Conservation (phyloP, 2,113 vertebrate genomes). For the Callospermophilus lateralis region DNA sequence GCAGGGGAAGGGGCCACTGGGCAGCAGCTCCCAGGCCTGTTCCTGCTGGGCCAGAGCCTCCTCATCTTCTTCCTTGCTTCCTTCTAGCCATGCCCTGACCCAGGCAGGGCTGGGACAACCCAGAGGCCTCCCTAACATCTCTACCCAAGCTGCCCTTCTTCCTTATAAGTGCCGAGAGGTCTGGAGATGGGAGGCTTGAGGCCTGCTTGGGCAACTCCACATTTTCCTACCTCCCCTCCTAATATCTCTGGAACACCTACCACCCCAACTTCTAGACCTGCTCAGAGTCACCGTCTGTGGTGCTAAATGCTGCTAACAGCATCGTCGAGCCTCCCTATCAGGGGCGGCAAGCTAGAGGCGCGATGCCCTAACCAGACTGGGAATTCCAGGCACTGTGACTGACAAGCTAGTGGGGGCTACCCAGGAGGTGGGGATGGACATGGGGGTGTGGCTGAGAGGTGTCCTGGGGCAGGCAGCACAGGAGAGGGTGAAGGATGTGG, state of each 20-base stretch:
- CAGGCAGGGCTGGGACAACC: neutral
- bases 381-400: neutral
- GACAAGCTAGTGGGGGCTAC: neutral
- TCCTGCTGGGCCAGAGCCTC: constrained; percentile 67
- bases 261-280: neutral
- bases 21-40: neutral
- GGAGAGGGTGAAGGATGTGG: neutral
- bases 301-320: constrained; percentile 59
- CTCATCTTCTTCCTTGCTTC: neutral
- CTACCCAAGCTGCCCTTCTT: neutral
- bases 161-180: neutral
- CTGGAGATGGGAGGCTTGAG: neutral
- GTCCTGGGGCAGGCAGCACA: neutral
- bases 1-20: neutral
- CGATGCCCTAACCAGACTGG: neutral
- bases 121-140: neutral
- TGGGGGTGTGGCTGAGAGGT: neutral
- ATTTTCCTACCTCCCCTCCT: constrained; percentile 57
- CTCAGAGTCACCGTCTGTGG: neutral
- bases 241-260: neutral
- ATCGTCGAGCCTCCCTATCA: fast-evolving
- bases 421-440: neutral
- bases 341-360: neutral
- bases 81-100: constrained; percentile 48
- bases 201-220: neutral